Percentiles rank a stretch among this genome's conserved stretches.
Evolutionary conservation across 2,113 vertebrate genomes (phyloP).

Genomic region (Mystacornis crossleyi): DNA sequence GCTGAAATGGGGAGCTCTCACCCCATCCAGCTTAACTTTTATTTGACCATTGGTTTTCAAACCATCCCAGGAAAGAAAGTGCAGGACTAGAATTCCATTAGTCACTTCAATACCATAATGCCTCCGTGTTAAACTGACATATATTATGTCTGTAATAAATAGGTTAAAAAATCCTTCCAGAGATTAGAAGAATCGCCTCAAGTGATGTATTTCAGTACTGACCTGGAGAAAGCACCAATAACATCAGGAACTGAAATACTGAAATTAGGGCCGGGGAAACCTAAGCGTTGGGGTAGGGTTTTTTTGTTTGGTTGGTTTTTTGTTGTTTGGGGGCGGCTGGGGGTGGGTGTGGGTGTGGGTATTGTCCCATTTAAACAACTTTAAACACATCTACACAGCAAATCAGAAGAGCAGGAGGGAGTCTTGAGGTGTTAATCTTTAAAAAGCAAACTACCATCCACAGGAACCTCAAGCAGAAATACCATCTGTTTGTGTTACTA

Average conservation of each 20-base stretch:
- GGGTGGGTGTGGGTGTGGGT: too few species aligned
- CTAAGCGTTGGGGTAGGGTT: not conserved
- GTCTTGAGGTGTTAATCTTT: not conserved
- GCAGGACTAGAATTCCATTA: not conserved
- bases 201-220: not conserved
- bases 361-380: not conserved
- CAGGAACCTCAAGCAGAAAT: not conserved
- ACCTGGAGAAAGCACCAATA: not conserved
- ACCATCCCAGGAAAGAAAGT: not conserved
- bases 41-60: not conserved
- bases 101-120: not conserved
- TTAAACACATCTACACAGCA: not conserved
- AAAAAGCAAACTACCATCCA: not conserved
- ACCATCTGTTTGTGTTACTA: not conserved
- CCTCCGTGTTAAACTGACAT: not conserved
- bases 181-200: not conserved
- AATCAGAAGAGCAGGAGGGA: not conserved
- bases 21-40: not conserved
- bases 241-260: not conserved
- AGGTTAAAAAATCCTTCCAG: not conserved
- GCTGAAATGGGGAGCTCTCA: not conserved
- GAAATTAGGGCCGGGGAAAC: not conserved
- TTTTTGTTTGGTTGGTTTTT: not conserved
- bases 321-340: not conserved
- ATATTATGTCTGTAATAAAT: not conserved